Base-by-base conservation (phyloP, 2,113 vertebrate species). In the Mus pahari region DNA sequence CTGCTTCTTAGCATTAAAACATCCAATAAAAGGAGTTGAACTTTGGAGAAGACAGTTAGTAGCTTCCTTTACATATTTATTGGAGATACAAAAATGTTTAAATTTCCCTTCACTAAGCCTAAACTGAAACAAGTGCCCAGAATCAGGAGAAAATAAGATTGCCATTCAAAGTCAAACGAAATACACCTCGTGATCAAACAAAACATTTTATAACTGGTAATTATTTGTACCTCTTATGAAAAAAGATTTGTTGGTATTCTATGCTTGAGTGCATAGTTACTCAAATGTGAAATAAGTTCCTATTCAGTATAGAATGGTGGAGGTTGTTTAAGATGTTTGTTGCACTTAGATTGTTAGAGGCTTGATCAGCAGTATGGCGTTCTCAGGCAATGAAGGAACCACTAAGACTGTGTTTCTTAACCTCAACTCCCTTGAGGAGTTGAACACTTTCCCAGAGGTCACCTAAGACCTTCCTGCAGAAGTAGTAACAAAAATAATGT, bases 41-140 rank as follows among this genome's bases (percentile, higher is more conserved):
- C 20, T 71, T 83, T 88, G 73, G n/a, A 79, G 42, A 96, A 97
- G 95, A 94, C 24, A 78, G 81, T 84, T 64, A 64, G 4, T 84
- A 90, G 53, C 39, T 91, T 89, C 7, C 24, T 92, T 75, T 92
- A 53, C 0, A 48, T 79, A 79, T 55, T 87, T 89, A 62, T 33
- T 89, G 2, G 24, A n/a, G 33, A 73, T 68, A 86, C 83, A 45
- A 79, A 84, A 75, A 13, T 16, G 53, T 75, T 92, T 92, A 73
- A 84, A 86, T 91, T 77, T 19, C 14, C 12, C 73, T 83, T 87
- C 55, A 58, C 55, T 79, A 77, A 93, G 86, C 75, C 19, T 86
- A 91, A 84, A 22, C 8, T 55, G 19, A 81, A 83, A 28, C 17
- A 36, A 81, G 31, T 88, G 0, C 0, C 17, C 12, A 39, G 50